Percentiles rank a stretch among this genome's conserved stretches.
phyloP scores from a whole-genome alignment of 2,888 invertebrate genomes.

The Lycophotia porphyrea region DNA sequence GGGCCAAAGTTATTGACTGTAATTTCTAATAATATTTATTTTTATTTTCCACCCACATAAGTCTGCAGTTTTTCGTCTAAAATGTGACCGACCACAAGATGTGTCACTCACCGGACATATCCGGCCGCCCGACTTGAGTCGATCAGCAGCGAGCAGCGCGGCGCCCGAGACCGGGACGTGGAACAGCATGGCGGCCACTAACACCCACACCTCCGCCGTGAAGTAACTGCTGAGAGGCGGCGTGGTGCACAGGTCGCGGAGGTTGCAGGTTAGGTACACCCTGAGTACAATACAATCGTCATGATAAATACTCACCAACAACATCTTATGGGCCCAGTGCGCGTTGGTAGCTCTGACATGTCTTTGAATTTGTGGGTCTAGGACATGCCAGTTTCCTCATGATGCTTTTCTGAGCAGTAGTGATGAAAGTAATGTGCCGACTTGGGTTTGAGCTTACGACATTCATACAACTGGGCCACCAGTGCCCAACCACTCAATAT shows the following conservation, averaged over 20 bases:
- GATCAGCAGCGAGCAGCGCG: constrained; percentile 91
- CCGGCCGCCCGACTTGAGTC: constrained; percentile 91
- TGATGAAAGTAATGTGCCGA: background rate
- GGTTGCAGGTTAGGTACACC: constrained; percentile 93
- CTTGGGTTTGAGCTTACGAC: background rate
- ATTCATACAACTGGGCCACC: background rate
- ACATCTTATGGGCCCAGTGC: background rate
- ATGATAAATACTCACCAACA: background rate
- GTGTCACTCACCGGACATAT: constrained; percentile 77
- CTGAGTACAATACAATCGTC: constrained; percentile 67
- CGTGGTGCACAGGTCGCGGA: constrained; percentile 92
- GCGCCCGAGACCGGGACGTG: constrained; percentile 93
- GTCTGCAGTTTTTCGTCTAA: background rate
- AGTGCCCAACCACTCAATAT: background rate
- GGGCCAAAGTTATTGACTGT: background rate
- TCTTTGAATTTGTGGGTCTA: background rate
- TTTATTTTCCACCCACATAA: background rate
- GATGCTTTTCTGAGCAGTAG: background rate
- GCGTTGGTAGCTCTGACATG: background rate
- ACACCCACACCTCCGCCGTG: constrained; percentile 93
- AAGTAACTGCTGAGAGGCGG: constrained; percentile 92
- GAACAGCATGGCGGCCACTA: constrained; percentile 92
- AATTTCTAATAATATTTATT: background rate
- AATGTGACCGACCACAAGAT: background rate
- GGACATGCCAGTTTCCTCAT: background rate